phyloP scores from a whole-genome alignment of 2,113 vertebrate genomes.

The Calonectris borealis region DNA sequence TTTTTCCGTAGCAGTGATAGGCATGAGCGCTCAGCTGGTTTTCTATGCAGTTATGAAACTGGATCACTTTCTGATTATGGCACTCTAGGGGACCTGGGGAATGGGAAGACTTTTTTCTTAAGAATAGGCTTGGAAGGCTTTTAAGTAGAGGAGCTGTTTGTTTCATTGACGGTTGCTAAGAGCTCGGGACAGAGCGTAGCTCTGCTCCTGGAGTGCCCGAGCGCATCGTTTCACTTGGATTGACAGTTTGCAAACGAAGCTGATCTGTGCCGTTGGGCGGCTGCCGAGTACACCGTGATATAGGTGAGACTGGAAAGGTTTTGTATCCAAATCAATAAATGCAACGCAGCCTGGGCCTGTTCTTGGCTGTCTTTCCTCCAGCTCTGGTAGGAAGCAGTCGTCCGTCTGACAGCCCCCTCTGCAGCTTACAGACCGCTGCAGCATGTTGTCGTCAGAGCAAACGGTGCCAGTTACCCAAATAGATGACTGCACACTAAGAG shows the following conservation, averaged over 20 bases:
- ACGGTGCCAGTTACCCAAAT: background rate
- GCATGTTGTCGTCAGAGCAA: background rate
- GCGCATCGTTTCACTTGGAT: accelerated
- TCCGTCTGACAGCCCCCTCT: background rate
- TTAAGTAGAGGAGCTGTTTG: background rate
- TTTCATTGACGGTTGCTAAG: background rate
- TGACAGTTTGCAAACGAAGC: background rate
- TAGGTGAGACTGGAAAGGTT: background rate
- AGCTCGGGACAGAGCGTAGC: background rate
- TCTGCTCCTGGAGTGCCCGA: accelerated
- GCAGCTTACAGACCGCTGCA: background rate
- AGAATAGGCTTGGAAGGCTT: background rate
- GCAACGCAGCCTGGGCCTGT: background rate
- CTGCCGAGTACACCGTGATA: background rate
- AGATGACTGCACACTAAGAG: background rate
- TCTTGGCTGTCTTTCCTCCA: background rate
- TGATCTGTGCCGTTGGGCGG: background rate
- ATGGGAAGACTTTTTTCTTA: background rate
- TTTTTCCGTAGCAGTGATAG: background rate
- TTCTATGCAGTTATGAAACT: background rate
- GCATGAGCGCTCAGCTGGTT: background rate
- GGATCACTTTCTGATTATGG: background rate
- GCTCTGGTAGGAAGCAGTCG: background rate
- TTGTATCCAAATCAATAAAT: background rate
- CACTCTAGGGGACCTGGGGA: background rate